Base-by-base conservation (phyloP, 2,797 vertebrate species). In the Sebastes taczanowskii region DNA sequence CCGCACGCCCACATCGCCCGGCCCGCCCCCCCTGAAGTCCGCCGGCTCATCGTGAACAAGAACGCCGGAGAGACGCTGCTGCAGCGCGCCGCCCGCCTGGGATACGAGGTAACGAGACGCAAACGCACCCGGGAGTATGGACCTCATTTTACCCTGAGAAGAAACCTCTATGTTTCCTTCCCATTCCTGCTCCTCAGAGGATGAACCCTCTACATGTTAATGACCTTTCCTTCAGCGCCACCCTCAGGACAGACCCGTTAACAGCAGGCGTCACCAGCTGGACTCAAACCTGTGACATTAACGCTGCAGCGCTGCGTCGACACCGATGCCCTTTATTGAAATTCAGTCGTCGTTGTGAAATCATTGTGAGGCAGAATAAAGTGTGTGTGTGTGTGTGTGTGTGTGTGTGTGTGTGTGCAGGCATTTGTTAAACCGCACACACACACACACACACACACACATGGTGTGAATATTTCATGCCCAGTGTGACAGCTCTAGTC, bases 31-130 rank as follows among this genome's bases (percentile, higher is more conserved):
- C 97, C 97, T 0, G 98, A 98, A 76, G 97, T 97, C 0, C 97
- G 97, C 10, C 93, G 97, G 42, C 97, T 99, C 3, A 98, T 98
- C 38, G 97, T 98, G 82, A 99, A 99, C 90, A 99, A 98, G 92
- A 98, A 98, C 2, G 97, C 97, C 0, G 97, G 98, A 0, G 97
- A 98, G 91, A 98, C 98, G 3, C 95, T 98, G 81, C 94, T 99
- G 85, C 98, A 98, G 95, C 95, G 97, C 16, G 97, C 97, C 0
- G 97, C 98, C 0, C 96, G 98, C 14, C 95, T 98, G 27, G 98
- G 98, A 80, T 98, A 98, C 0, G 96, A 98, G 97, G 97, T 97
- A 79, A 68, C 1, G 1, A 5, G 1, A 78, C 2, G 5, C 22
- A 61, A 32, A 20, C 46, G 1, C 67, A 59, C 72, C 56, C 25